Percentiles rank a stretch among this genome's conserved stretches.
Conservation (phyloP, 2,797 vertebrate species). For the Crocodylus rhombifer region DNA sequence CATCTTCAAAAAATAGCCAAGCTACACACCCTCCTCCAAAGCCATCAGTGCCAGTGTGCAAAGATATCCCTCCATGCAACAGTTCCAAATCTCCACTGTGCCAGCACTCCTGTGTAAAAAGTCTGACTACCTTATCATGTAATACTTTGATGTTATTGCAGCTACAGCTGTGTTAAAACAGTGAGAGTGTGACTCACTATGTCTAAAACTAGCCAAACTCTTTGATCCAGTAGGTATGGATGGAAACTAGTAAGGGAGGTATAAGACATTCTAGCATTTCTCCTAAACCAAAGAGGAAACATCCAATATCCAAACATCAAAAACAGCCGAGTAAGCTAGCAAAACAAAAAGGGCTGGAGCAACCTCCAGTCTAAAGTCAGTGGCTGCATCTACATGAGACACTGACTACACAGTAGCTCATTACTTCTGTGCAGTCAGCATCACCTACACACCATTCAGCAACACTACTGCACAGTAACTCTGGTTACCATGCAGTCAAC, state of each 20-base stretch:
- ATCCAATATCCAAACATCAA: neutral
- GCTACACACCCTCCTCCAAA: neutral
- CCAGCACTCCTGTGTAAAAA: neutral
- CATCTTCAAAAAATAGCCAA: neutral
- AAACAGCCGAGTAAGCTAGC: neutral
- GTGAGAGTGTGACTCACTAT: neutral
- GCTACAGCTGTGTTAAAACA: neutral
- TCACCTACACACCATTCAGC: too few relatives aligned
- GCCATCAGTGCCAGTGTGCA: neutral
- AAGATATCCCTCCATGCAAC: neutral
- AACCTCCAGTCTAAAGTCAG: neutral
- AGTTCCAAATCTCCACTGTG: neutral
- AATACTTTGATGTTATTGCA: neutral
- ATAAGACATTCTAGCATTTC: neutral
- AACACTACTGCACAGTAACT: too few relatives aligned
- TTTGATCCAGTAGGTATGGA: rapidly evolving
- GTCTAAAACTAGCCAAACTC: neutral
- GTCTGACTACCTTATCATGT: neutral
- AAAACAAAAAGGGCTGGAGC: rapidly evolving
- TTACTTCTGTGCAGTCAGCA: too few relatives aligned
- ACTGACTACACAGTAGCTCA: too few relatives aligned
- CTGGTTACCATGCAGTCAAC: too few relatives aligned
- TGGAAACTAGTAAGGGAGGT: neutral
- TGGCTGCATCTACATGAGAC: too few relatives aligned
- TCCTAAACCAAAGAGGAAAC: neutral